Base-by-base conservation (phyloP, 2,797 vertebrate genomes). In the Gila robusta region DNA sequence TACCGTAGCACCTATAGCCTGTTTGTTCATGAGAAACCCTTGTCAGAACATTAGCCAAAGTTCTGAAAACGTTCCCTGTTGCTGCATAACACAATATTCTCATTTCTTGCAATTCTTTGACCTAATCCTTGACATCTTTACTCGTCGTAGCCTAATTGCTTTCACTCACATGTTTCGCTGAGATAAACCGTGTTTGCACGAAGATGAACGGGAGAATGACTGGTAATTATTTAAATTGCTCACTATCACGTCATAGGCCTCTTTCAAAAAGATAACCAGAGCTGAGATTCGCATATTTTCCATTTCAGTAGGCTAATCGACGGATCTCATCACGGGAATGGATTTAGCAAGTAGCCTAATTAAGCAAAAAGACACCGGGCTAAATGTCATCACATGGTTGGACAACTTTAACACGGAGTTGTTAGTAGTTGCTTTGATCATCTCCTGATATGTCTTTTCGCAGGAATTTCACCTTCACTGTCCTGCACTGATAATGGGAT, bases 341-440 rank as follows among this genome's bases (percentile, higher is more conserved):
- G 74, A 12, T 85, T 85, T 74, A 79, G 47, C 32, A 23, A 26
- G 17, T 64, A 32, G 28, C 28, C 28, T 32, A 82, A 88, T 54
- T 83, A 78, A 52, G 62, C 54, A 62, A n/a, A 28, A 56, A 69
- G 59, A 67, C 59, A 44, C 72, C 0, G 23, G 44, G 26, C 70
- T 47, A 32, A 74, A 81, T 32, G 49, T 77, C 78, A 52, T 82
- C 44, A 82, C 56, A 23, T 52, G 72, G 16, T 79, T 32, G 47
- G 70, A 84, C 78, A 54, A 54, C 32, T 81, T 23, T 62, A 67
- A 71, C 39, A 73, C 1, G 7, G 47, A 56, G 47, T n/a, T 41
- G 39, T 88, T 81, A 87, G 78, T 3, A 11, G 35, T 16, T 74
- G 14, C 83, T 88, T 88, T 88, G 72, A 88, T 85, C 87, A 41